A percentile compares a stretch with the other conserved stretches of the same genome.
phyloP scores from a whole-genome alignment of 2,113 vertebrate species.

The Rhineura floridana region DNA sequence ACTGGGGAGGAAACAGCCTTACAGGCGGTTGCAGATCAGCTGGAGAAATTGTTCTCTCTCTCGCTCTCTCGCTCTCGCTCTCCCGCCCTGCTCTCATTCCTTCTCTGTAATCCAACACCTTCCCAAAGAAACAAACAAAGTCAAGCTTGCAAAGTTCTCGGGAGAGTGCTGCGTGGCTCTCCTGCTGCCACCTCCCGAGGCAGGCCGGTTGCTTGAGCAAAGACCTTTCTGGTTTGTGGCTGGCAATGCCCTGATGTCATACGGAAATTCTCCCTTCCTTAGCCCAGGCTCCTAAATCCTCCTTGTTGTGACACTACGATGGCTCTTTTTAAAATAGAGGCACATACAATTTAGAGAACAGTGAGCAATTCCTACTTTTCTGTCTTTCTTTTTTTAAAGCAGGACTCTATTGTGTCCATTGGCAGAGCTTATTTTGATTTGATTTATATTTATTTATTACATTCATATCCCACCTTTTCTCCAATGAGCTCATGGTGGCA shows the following conservation, averaged over 20 bases:
- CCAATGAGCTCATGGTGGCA: no score
- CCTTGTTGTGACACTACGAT: not conserved
- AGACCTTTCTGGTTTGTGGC: not conserved
- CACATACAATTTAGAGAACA: not conserved
- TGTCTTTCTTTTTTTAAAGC: not conserved
- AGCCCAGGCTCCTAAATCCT: not conserved
- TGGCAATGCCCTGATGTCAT: no score
- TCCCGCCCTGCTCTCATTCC: conserved; percentile 48
- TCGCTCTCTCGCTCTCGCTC: not conserved
- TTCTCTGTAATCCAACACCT: conserved; percentile 74
- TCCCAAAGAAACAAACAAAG: conserved; percentile 69
- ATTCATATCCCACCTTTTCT: no score
- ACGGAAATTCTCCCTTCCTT: not conserved
- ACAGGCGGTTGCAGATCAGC: not conserved
- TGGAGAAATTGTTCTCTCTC: not conserved
- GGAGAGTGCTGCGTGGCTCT: conserved; percentile 47
- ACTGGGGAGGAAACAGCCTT: not conserved
- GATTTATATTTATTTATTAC: no score
- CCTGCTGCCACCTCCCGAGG: conserved; percentile 61
- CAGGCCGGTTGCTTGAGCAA: not conserved
- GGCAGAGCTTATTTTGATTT: no score
- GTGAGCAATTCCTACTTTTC: not conserved
- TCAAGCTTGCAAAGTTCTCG: conserved; percentile 49
- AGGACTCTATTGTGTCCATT: not conserved
- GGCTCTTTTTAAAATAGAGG: not conserved